Evolutionary conservation across 2,113 vertebrate species (phyloP), one percentile per base, ranked within the genome.

Genomic region (Colossoma macropomum): DNA sequence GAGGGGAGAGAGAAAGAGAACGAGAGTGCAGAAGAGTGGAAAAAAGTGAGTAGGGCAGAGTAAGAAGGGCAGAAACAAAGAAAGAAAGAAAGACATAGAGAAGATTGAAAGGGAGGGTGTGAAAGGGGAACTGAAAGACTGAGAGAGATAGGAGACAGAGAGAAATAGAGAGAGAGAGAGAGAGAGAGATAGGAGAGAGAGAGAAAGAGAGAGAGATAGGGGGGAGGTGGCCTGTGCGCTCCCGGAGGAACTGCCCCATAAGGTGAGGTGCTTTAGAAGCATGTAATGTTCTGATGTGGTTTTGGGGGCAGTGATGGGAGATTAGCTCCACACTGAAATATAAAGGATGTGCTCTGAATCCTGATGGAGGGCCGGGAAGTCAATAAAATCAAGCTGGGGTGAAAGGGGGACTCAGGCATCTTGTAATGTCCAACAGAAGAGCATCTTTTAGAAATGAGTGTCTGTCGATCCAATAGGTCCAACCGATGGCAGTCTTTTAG

Each of bases 281-380:
- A 74, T 85, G 83, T 85, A 85, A 85, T 80, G 78, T 78, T 72
- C 79, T 80, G 83, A 85, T 85, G 83, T 85, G 83, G 83, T 85
- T 85, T 85, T 73, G 80, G 79, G 77, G 74, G 50, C 62, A 84
- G 83, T 75, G 78, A 85, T 85, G 74, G 41, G 73, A 85, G 83
- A 85, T 85, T 85, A 85, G 83, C 78, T 85, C 66, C 73, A 70
- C 78, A 27, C 77, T 70, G 78, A 85, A 85, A 85, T 85, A 85
- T 85, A 78, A 85, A 85, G 80, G 79, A 85, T 85, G 83, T 85
- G 83, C 83, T 85, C 78, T 17, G 84, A 85, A 81, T 85, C 59
- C 78, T 85, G 79, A 85, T 85, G 79, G 62, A 52, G 69, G 78
- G 78, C 48, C 78, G 71, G 78, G 84, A 85, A 85, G 84, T 85